Base-by-base conservation (phyloP, 2,888 invertebrate genomes). In the Stegana nigrithorax region DNA sequence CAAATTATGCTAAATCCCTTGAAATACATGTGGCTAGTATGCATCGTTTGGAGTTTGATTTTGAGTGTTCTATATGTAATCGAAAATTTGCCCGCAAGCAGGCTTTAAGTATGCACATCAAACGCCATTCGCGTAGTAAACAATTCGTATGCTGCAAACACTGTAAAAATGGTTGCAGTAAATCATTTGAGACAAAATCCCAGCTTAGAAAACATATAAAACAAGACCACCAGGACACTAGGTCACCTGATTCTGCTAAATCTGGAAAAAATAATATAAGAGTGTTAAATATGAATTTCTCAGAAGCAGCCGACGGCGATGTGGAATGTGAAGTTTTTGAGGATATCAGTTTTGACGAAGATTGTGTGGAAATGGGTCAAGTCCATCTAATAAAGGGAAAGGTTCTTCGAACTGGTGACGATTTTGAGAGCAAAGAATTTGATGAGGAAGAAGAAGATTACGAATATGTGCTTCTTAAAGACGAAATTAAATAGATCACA, bases 41-140 rank as follows among this genome's bases (percentile, higher is more conserved):
- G 57, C 85, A 85, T 36, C 73, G 62, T 4, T 69, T 81, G 26
- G 70, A 79, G 2, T 75, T 78, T 1, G 79, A 77, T 1, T 82
- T 73, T 56, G 72, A 81, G 55, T 85, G 84, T 63, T 68, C 70
- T 14, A 27, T 71, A n/a, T 85, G 84, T 62, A 56, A 67, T 0
- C 81, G 72, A 62, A 66, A 70, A 2, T 85, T 85, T 62, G 80
- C 82, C 1, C 76, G 85, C 0, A 80, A 80, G 17, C 74, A 78
- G 39, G 77, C 80, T 1, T 62, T 82, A 4, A 69, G 68, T 36
- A 64, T 76, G 10, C 84, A 85, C 62, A 51, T 78, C n/a, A 75
- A 76, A 42, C 75, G 84, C 0, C 81, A 81, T 64, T 60, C 70
- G 12, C 72, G 78, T 53, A 66, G 76, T 3, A 72, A 75, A 50